These are phyloP conservation scores for Phaetusa simplex DNA, from an alignment of 2,113 vertebrate genomes.

Conservation along the genomic window DNA sequence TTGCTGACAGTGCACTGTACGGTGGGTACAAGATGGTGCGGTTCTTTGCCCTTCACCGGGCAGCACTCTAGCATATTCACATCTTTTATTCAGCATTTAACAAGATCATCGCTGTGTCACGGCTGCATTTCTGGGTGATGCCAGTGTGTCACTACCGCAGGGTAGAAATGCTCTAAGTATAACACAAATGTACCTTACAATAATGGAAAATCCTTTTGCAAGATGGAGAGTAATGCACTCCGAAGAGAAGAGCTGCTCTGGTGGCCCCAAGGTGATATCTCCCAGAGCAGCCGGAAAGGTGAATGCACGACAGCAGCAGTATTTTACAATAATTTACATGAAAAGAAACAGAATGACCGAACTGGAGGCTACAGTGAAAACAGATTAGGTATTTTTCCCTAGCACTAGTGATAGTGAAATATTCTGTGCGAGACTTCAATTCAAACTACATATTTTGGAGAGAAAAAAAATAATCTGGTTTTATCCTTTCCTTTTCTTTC, in stretches of 20 bases:
- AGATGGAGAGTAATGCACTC: background rate
- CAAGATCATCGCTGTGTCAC: background rate
- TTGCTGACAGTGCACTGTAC: background rate
- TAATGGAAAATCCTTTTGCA: conserved; percentile 21
- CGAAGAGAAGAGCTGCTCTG: background rate
- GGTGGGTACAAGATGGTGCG: background rate
- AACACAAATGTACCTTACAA: background rate
- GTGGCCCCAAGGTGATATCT: conserved; percentile 19
- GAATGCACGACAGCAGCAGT: background rate
- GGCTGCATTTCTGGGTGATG: background rate
- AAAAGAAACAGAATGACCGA: background rate
- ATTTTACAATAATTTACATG: background rate
- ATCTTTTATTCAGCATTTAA: conserved; percentile 32
- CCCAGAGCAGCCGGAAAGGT: background rate
- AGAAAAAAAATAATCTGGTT: background rate
- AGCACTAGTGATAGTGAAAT: background rate
- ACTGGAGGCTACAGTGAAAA: background rate
- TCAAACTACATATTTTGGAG: background rate
- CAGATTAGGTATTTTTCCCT: background rate
- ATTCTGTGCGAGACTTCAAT: background rate
- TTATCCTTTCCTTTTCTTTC: background rate
- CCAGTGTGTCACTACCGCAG: background rate
- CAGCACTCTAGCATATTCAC: background rate
- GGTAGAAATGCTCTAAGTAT: background rate
- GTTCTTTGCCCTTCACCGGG: background rate